Evolutionary conservation across 2,797 vertebrate genomes (phyloP), one percentile per base, ranked within the genome.

Genomic region (Gorsachius magnificus): DNA sequence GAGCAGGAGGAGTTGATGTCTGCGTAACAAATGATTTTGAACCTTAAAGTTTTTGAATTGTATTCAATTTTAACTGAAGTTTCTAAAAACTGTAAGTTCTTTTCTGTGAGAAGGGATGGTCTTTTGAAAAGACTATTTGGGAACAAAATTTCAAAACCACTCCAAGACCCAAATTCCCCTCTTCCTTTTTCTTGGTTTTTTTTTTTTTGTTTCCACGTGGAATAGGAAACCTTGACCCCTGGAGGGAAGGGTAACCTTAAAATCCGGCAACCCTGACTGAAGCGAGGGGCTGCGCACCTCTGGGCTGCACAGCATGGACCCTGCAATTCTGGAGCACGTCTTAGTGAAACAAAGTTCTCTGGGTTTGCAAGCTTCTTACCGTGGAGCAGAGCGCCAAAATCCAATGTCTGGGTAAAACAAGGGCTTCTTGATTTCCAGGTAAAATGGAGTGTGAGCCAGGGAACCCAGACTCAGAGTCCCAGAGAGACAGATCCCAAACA

Each of bases 1-100:
- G 95, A 97, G 94, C 94, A 92, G 78, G 61, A 86, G 92, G 60
- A 89, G 65, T 75, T 91, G 91, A 46, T 90, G 77, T 81, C 78
- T 63, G 79, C 70, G 72, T 83, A 89, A 95, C 29, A 86, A 93
- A 92, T 91, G 4, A 80, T 71, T 90, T 75, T 76, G 64, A 80
- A 87, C 48, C 76, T 56, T 46, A 28, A 84, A 38, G 21, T 43
- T 78, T 82, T 81, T 41, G 3, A 61, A 68, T 91, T 91, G 77
- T 75, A 74, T 83, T 66, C 21, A 72, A 41, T 86, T 94, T 79
- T 48, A 71, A 68, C 61, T 65, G 3, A 57, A 71, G 13, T 78
- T 87, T 43, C n/a, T 45, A 38, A 78, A 83, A 61, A 2, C 6
- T 26, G 1, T 9, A n/a, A 31, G 4, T 29, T 68, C 6, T 80